These are phyloP conservation scores for Ceyx cyanopectus DNA, from an alignment of 2,113 vertebrate genomes.

Conservation along the genomic window DNA sequence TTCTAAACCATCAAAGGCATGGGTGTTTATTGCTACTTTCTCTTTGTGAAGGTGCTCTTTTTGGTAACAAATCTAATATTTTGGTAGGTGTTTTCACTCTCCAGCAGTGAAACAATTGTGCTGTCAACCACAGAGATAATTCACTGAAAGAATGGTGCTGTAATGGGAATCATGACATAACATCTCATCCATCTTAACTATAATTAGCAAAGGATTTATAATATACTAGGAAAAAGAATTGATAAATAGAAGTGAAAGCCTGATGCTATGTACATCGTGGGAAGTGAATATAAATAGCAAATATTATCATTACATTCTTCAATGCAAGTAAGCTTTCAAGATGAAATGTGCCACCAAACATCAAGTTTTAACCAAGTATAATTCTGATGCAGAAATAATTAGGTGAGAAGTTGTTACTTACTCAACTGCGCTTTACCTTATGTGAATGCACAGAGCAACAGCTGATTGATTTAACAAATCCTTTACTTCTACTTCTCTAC, in stretches of 20 bases:
- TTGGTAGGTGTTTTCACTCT: not conserved
- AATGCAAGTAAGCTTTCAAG: not conserved
- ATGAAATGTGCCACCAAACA: not conserved
- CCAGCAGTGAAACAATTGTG: conserved; percentile 1
- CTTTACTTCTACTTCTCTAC: not conserved
- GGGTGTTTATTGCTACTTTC: not conserved
- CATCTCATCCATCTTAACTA: not conserved
- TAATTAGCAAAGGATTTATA: not conserved
- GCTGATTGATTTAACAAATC: not conserved
- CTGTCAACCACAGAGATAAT: not conserved
- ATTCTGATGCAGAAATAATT: not conserved
- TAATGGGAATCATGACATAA: not conserved
- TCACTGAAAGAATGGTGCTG: not conserved
- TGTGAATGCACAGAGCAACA: not conserved
- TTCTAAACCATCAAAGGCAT: not conserved
- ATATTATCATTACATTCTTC: not conserved
- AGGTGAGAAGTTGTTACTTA: not conserved
- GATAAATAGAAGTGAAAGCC: not conserved
- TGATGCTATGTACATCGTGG: not conserved
- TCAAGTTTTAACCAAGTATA: not conserved
- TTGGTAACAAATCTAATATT: conserved; percentile 17
- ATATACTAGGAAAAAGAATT: not conserved
- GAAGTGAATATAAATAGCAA: not conserved
- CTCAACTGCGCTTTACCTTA: not conserved
- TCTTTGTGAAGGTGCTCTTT: conserved; percentile 17